Evolutionary conservation across 1,140 invertebrate genomes (phyloP).

Genomic region (Brachionus rubens): DNA sequence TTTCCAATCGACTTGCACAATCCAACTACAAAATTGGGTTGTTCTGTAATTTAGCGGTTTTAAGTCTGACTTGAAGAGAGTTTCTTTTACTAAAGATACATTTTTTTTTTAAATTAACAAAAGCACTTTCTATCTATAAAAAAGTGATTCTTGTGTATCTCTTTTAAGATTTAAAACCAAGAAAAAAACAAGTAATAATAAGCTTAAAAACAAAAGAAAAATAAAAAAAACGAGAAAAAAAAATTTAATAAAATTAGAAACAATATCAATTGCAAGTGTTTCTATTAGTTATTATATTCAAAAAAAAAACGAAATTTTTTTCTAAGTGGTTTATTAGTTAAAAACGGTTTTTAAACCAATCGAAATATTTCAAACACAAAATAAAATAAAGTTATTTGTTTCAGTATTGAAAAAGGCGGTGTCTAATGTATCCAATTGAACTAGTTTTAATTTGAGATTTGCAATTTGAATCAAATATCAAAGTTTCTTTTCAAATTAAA

Average conservation of each 20-base stretch:
- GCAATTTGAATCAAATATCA: background rate
- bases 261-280: conserved; percentile 33
- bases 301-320: background rate
- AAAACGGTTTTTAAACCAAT: background rate
- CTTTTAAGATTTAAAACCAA: too few species aligned
- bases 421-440: conserved; percentile 27
- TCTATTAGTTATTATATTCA: background rate
- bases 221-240: too few species aligned
- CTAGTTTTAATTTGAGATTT: background rate
- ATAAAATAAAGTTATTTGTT: background rate
- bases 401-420: background rate
- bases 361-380: background rate
- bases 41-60: too few species aligned
- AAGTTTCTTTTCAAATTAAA: conserved; percentile 24
- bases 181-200: too few species aligned
- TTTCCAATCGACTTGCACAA: too few species aligned
- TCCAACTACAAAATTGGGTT: too few species aligned
- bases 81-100: too few species aligned
- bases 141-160: too few species aligned
- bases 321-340: background rate
- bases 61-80: too few species aligned
- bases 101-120: too few species aligned
- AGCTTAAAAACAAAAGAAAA: too few species aligned
- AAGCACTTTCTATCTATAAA: too few species aligned
- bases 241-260: conserved; percentile 36